These are phyloP conservation scores for Lasioglossum morio DNA, from an alignment of 2,888 invertebrate genomes.

Conservation along the genomic window DNA sequence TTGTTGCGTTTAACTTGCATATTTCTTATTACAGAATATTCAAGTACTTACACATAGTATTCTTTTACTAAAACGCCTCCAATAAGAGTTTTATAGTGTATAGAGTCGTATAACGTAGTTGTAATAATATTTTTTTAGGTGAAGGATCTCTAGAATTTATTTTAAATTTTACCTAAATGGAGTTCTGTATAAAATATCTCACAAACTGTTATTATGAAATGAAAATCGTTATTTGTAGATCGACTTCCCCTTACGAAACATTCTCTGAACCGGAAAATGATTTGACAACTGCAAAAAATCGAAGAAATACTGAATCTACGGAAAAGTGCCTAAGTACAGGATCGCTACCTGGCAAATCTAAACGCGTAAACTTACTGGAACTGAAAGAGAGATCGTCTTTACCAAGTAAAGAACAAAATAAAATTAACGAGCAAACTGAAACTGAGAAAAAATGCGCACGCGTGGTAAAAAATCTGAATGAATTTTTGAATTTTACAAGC, in stretches of 20 bases:
- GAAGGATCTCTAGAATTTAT: not conserved
- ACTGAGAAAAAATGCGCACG: conserved; percentile 82
- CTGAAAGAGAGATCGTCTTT: conserved; percentile 67
- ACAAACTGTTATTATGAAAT: conserved; percentile 14
- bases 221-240: conserved; percentile 67
- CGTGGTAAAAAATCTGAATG: conserved; percentile 92
- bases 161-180: not conserved
- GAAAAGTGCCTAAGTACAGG: conserved; percentile 80
- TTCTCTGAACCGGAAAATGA: conserved; percentile 76
- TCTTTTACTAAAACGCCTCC: not conserved
- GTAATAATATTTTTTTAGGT: not conserved
- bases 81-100: not conserved
- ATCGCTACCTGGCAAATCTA: conserved; percentile 73
- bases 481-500: conserved; percentile 92
- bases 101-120: not conserved
- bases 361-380: conserved; percentile 71
- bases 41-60: not conserved
- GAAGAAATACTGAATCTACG: conserved; percentile 76
- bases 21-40: not conserved
- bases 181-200: not conserved
- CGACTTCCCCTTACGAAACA: conserved; percentile 72
- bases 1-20: not conserved
- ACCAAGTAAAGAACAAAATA: conserved; percentile 60
- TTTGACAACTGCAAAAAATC: conserved; percentile 75
- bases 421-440: conserved; percentile 69